These are phyloP conservation scores for Noctilio leporinus DNA, from an alignment of 2,113 vertebrate species.

Conservation along the genomic window DNA sequence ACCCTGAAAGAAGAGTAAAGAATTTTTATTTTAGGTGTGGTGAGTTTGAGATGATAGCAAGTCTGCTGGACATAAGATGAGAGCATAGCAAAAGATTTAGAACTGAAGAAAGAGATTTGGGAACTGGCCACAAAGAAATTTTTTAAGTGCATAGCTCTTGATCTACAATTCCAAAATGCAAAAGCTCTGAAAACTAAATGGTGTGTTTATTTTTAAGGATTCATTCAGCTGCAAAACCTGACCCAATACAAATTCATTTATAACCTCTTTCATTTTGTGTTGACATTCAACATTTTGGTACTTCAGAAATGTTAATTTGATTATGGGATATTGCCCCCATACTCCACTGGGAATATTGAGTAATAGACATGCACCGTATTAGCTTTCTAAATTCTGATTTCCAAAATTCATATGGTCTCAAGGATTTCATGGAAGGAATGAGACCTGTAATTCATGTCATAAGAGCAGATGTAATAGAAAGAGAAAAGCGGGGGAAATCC, in stretches of 20 bases:
- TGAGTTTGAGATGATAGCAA: not conserved
- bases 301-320: constrained; percentile 2
- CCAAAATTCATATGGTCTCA: not conserved
- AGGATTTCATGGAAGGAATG: not conserved
- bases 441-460: not conserved
- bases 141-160: not conserved
- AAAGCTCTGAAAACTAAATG: not conserved
- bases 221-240: not conserved
- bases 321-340: not conserved
- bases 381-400: constrained; percentile 8
- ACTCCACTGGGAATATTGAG: not conserved
- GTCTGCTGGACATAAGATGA: not conserved
- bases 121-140: not conserved
- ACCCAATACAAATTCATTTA: not conserved
- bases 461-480: not conserved
- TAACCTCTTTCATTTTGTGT: not conserved
- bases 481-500: not conserved
- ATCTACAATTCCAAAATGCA: not conserved
- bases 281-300: not conserved
- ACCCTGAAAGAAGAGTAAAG: not conserved
- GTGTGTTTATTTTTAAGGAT: not conserved
- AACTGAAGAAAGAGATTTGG: not conserved
- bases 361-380: not conserved
- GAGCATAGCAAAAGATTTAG: not conserved
- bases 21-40: not conserved